Base-by-base conservation (phyloP, 2,113 vertebrate species). In the Dicerorhinus sumatrensis region DNA sequence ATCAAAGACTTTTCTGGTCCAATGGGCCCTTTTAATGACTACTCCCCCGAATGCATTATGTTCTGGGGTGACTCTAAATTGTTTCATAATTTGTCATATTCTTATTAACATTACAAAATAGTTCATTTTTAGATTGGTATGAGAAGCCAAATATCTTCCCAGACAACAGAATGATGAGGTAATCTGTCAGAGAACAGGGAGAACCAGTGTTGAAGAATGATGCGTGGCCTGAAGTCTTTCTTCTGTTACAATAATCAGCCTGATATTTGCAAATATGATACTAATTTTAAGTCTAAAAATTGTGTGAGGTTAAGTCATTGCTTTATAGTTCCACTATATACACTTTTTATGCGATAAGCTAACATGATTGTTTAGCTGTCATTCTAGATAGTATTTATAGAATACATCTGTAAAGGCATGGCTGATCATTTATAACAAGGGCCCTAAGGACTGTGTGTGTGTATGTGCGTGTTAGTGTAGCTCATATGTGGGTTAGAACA, bases 121-220 rank as follows among this genome's bases (percentile, higher is more conserved):
- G 84, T 79, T 69, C 36, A 75, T 86, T 93, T 96, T 96, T 96
- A 80, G 81, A 51, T 93, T 12, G 36, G 29, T 25, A 12, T 18
- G 63, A 79, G 89, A 23, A 92, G 39, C n/a, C 95, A 84, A 81
- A 58, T 36, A 25, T 58, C 87, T 96, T 84, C 75, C 89, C 51
- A 79, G 96, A 96, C 48, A 87, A 56, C 46, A 51, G 46, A 11
- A n/a, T 2, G 62, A 73, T 79, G 83, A 83, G 62, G 29, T 82
- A 23, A 84, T 72, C 54, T 65, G 46, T 51, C 79, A 77, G 16
- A 48, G 33, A 21, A 18, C 8, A 31, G 16, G 69, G 39, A 8
- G 58, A 96, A 10, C 33, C 25, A 4, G 1, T 14, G 0, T 0
- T 4, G n/a, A 23, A 70, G 72, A 39, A 81, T 13, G 3, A 39